Evolutionary conservation across 2,113 vertebrate species (phyloP).

Genomic region (Hippopotamus amphibius): DNA sequence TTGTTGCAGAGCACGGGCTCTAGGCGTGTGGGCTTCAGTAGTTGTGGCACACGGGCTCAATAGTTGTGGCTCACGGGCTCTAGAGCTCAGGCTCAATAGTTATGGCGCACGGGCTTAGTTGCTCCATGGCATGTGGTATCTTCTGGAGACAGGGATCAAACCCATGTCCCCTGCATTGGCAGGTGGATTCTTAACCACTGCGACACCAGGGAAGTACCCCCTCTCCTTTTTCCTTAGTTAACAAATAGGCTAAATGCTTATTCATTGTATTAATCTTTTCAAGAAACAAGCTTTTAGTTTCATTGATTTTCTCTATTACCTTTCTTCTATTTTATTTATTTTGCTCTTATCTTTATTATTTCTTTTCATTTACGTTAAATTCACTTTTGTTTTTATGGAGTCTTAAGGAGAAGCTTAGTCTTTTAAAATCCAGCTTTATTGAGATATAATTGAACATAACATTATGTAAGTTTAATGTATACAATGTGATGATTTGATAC

Average conservation of each 20-base stretch:
- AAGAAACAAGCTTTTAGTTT: background rate
- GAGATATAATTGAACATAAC: background rate
- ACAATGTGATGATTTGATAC: background rate
- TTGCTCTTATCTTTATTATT: background rate
- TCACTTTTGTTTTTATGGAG: background rate
- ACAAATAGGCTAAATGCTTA: background rate
- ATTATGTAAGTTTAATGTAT: background rate
- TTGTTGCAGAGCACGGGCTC: too few species aligned
- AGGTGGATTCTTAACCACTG: too few species aligned
- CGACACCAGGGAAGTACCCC: too few species aligned
- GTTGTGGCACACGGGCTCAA: too few species aligned
- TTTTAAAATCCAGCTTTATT: background rate
- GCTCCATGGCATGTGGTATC: too few species aligned
- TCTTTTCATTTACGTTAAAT: background rate
- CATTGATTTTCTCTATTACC: background rate
- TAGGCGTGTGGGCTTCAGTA: too few species aligned
- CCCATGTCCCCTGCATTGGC: too few species aligned
- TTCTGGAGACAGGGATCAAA: too few species aligned
- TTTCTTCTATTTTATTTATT: background rate
- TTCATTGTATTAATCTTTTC: background rate
- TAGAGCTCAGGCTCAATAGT: too few species aligned
- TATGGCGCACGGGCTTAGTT: too few species aligned
- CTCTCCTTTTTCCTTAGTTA: background rate
- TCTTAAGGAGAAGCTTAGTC: background rate
- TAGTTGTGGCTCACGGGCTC: too few species aligned